Conservation (phyloP, 2,797 vertebrate species). For the Chromis chromis region DNA sequence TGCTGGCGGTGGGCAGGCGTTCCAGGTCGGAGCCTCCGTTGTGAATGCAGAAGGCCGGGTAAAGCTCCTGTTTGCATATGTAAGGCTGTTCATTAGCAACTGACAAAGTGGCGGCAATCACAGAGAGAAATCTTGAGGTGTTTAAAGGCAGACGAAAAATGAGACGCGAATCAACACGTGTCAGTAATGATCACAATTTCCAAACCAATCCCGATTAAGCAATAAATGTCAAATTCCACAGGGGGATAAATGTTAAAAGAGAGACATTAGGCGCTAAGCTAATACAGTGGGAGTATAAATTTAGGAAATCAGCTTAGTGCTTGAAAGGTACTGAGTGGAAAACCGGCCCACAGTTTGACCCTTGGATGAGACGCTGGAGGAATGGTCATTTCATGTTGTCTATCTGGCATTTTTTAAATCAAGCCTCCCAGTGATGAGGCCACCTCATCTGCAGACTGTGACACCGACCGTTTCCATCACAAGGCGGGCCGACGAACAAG, state of each 20-base stretch:
- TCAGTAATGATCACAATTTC: slow-evolving; percentile 58
- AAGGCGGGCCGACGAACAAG: slow-evolving; percentile 17
- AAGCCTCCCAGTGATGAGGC: slow-evolving; percentile 63
- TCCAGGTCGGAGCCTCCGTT: slow-evolving; percentile 96
- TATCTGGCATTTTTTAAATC: slow-evolving; percentile 76
- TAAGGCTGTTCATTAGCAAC: slow-evolving; percentile 18
- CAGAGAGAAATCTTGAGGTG: slow-evolving; percentile 6
- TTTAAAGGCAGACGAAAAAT: slow-evolving; percentile 42
- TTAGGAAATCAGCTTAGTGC: slow-evolving; percentile 65
- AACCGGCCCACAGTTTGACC: slow-evolving; percentile 62
- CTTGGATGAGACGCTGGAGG: slow-evolving; percentile 65
- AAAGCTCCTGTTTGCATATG: slow-evolving; percentile 89
- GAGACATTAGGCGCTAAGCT: slow-evolving; percentile 70
- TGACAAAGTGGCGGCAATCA: slow-evolving; percentile 5
- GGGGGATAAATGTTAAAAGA: slow-evolving; percentile 76
- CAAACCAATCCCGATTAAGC: slow-evolving; percentile 73
- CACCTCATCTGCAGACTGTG: slow-evolving; percentile 74
- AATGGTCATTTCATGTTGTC: slow-evolving; percentile 82
- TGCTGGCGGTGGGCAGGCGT: slow-evolving; percentile 96
- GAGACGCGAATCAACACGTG: slow-evolving; percentile 40
- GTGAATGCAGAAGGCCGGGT: slow-evolving; percentile 98
- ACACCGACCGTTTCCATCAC: slow-evolving; percentile 78
- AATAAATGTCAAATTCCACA: slow-evolving; percentile 71
- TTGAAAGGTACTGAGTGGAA: slow-evolving; percentile 66
- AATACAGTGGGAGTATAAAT: slow-evolving; percentile 72